These are phyloP conservation scores for Calypte anna DNA, from an alignment of 2,113 vertebrate species.

Conservation along the genomic window DNA sequence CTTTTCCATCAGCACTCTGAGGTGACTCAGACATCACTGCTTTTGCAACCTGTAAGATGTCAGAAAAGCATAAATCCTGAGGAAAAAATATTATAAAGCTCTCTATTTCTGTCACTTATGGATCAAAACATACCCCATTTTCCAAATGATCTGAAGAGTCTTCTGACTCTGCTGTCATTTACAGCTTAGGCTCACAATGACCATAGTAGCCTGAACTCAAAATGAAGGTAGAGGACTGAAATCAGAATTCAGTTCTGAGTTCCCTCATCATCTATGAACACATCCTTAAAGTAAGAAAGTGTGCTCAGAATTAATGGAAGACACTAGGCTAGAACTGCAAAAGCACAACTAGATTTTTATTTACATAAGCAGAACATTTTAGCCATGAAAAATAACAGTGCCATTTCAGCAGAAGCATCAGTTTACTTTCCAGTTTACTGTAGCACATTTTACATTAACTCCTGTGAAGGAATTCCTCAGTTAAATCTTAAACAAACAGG, in stretches of 20 bases:
- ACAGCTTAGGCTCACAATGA: not conserved
- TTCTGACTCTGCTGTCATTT: not conserved
- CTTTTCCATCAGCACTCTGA: slow-evolving; percentile 18
- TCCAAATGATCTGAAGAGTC: not conserved
- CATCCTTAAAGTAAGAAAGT: not conserved
- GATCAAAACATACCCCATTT: not conserved
- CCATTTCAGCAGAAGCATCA: not conserved
- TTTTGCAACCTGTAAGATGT: slow-evolving; percentile 81
- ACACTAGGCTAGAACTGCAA: not conserved
- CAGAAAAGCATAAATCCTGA: not conserved
- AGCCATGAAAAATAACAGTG: not conserved
- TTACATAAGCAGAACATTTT: not conserved
- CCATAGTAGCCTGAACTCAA: not conserved
- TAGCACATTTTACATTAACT: not conserved
- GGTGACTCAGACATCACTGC: slow-evolving; percentile 71
- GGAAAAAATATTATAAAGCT: not conserved
- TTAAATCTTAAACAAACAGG: not conserved
- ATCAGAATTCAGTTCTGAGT: not conserved
- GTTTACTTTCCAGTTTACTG: not conserved
- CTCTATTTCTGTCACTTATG: not conserved
- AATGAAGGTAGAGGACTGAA: not conserved
- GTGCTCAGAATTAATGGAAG: not conserved
- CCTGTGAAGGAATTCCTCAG: not conserved
- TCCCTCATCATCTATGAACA: not conserved
- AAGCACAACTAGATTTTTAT: not conserved